Conservation (phyloP, 2,888 invertebrate genomes). For the Uloborus plumipes region DNA sequence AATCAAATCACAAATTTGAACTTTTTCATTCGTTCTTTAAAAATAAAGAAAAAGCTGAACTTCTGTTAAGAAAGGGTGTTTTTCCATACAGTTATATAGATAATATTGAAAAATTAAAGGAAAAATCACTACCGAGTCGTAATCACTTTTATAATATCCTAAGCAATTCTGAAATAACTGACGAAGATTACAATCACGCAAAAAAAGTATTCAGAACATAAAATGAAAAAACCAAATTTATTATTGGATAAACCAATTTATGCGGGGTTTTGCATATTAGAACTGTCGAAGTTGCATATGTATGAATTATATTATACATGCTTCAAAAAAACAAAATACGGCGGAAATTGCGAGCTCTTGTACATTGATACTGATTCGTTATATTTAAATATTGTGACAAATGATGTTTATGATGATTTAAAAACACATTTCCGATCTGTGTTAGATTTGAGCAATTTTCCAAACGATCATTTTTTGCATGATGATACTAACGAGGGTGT, state of each 20-base stretch:
- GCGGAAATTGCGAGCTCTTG: too few relatives aligned
- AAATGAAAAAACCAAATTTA: not conserved
- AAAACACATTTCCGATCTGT: not conserved
- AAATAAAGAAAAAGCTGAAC: not conserved
- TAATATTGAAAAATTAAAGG: not conserved
- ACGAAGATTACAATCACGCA: not conserved
- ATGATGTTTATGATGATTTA: conserved; percentile 3
- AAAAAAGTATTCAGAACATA: not conserved
- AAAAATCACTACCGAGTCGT: too few relatives aligned
- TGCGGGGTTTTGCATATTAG: not conserved
- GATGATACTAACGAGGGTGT: too few relatives aligned
- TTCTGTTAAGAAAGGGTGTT: conserved; percentile 9
- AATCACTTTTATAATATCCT: too few relatives aligned
- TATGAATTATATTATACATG: not conserved
- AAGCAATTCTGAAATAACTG: not conserved
- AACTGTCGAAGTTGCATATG: not conserved
- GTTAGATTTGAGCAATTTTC: conserved; percentile 14
- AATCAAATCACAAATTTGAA: not conserved
- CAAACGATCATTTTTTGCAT: not conserved
- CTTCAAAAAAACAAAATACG: not conserved
- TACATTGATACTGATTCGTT: too few relatives aligned
- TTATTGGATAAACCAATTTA: not conserved
- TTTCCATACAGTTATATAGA: conserved; percentile 15
- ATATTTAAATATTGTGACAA: too few relatives aligned
- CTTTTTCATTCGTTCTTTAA: conserved; percentile 10